Base-by-base conservation (phyloP, 2,888 invertebrate genomes). In the Alentia gelatinosa region DNA sequence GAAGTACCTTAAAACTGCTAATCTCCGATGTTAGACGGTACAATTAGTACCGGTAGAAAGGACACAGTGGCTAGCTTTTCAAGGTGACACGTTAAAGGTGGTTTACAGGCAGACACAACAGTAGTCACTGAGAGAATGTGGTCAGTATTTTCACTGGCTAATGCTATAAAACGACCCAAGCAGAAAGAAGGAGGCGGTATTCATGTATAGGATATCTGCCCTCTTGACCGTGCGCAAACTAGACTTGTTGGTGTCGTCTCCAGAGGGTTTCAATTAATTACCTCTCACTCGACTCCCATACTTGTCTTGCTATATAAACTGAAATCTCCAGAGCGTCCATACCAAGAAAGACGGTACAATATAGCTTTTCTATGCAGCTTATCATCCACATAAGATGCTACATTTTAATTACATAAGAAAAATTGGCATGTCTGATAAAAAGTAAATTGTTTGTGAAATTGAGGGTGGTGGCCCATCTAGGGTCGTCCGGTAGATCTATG, bases 151-250 rank as follows among this genome's bases (percentile, higher is more conserved):
- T 68, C 68, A 30, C 68, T n/a, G 26, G 33, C 30, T 30, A 68
- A 39, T 40, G 83, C 39, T 26, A 30, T 83, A 37, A 83, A 83
- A 26, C 37, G 30, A 40, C 1, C 83, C 83, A 83, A 83, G 39
- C 83, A 83, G 83, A 83, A 83, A 83, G 23, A 83, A 83, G 83
- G 83, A 83, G 83, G 12, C 39, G 39, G 39, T 37, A 37, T 83
- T 83, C 83, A 83, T 83, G 83, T 40, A 83, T 19, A 26, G 83
- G 40, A 83, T 83, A 83, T 37, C 40, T 83, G 39, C 37, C 83
- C 83, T 39, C 40, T 83, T 83, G 83, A 83, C 83, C 40, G 39
- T 40, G 83, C 15, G 83, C 39, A 19, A 19, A 68, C 68, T 68
- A 26, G 68, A 68, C 68, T 12, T 68, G 68, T n/a, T n/a, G n/a